Percentiles rank a stretch among this genome's conserved stretches.
phyloP scores from a whole-genome alignment of 2,113 vertebrate species.

The Alligator mississippiensis region DNA sequence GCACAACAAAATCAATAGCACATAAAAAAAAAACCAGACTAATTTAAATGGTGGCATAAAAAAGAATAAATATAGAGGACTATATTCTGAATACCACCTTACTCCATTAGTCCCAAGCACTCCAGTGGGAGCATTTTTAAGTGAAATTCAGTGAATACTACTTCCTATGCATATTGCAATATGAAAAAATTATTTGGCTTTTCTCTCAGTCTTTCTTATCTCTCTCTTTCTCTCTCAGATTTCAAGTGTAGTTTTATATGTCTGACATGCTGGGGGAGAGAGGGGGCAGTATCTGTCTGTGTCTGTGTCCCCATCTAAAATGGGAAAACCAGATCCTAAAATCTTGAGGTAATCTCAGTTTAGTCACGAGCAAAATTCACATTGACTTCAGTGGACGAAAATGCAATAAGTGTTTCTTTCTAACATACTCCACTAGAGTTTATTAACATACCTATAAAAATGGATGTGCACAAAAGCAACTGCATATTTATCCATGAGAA shows the following conservation, averaged over 20 bases:
- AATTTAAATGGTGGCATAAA: not conserved
- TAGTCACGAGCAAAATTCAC: not conserved
- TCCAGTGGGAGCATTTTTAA: not conserved
- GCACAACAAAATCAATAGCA: not conserved
- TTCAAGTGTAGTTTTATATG: not conserved
- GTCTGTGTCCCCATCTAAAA: not conserved
- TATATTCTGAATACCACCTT: not conserved
- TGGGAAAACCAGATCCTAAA: not conserved
- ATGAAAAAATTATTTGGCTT: not conserved
- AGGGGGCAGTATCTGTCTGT: not conserved
- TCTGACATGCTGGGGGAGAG: not conserved
- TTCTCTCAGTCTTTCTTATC: not conserved
- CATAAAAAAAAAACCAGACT: not conserved
- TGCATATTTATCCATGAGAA: not conserved
- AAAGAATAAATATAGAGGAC: not conserved
- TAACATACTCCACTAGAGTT: not conserved
- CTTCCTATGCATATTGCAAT: not conserved
- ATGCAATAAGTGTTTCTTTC: slow-evolving; percentile 16
- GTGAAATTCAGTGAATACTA: not conserved
- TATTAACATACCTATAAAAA: slow-evolving; percentile 40
- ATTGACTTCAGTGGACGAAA: not conserved
- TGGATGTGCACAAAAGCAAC: slow-evolving; percentile 41
- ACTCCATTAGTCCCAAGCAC: not conserved
- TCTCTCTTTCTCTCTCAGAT: too few relatives aligned
- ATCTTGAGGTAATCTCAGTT: not conserved